Base-by-base conservation (phyloP, 2,113 vertebrate genomes). In the Hippocampus abdominalis region DNA sequence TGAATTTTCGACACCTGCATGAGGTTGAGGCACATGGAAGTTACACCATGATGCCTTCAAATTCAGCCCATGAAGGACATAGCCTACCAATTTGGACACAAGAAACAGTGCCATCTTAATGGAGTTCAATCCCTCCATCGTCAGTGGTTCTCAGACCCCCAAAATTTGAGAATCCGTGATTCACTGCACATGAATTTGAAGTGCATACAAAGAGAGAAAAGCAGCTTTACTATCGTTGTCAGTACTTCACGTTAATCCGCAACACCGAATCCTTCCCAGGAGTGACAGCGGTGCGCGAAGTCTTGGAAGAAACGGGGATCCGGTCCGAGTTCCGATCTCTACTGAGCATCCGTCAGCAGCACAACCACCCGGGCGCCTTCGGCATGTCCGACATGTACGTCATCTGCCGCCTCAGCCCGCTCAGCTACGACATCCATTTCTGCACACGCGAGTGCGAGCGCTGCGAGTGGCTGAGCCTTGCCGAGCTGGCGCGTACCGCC, bases 291-390 rank as follows among this genome's bases (percentile, higher is more conserved):
- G 89, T 96, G 39, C 93, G 96, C 1, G 96, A 99, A 78, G 96
- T 98, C 48, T 94, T 94, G 0, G 97, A 98, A 88, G 96, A 99
- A 83, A 98, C 97, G 3, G 95, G 97, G 29, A 87, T 99, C 21
- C 93, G 81, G 76, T 93, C 96, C 0, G 90, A 97, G 81, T 98
- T 99, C 93, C 89, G 80, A 75, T 94, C 96, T 71, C 92, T 99
- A 83, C 88, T 98, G 74, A 96, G 96, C 73, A 69, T 98, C 53
- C 91, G 97, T 27, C 96, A 98, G 89, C 97, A 98, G 79, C 97
- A 99, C 79, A 2, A 85, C 46, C 93, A 92, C 59, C 96, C 96
- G 0, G 94, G 94, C 15, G 95, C 96, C 44, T 98, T 98, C 0
- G 94, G 93, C 25, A 94, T 94, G 90, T 98, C 96, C 0, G 96